Evolutionary conservation across 2,797 vertebrate species (phyloP).

Genomic region (Pygocentrus nattereri): DNA sequence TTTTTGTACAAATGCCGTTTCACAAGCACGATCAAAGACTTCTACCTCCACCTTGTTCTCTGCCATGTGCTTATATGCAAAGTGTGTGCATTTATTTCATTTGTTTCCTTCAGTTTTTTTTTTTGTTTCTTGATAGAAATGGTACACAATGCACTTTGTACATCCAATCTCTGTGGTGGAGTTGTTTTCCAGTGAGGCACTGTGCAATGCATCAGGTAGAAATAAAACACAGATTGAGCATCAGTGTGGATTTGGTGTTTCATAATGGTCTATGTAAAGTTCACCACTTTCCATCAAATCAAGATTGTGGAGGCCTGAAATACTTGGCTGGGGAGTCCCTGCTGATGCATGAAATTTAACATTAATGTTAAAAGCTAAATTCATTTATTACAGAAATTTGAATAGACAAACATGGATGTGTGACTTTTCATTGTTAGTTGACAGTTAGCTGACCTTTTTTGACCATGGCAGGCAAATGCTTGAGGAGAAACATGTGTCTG

Average conservation of each 20-base stretch:
- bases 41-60: conserved; percentile 63
- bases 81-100: conserved; percentile 49
- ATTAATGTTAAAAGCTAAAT: neutral
- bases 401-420: neutral
- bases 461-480: neutral
- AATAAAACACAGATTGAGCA: conserved; percentile 16
- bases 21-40: conserved; percentile 37
- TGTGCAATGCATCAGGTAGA: conserved; percentile 2
- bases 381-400: neutral
- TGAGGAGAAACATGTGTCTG: neutral
- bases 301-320: neutral
- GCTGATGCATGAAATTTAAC: neutral
- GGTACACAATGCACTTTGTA: conserved; percentile 66
- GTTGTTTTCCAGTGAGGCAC: neutral
- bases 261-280: neutral
- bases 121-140: conserved; percentile 43
- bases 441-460: neutral
- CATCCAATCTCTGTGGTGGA: conserved; percentile 66
- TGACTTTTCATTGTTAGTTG: neutral
- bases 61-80: conserved; percentile 67
- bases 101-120: conserved; percentile 26
- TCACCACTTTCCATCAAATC: neutral
- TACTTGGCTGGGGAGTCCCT: neutral
- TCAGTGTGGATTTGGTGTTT: neutral
- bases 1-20: conserved; percentile 1